Evolutionary conservation across 2,113 vertebrate species (phyloP).

Genomic region (Grammomys dolichurus): DNA sequence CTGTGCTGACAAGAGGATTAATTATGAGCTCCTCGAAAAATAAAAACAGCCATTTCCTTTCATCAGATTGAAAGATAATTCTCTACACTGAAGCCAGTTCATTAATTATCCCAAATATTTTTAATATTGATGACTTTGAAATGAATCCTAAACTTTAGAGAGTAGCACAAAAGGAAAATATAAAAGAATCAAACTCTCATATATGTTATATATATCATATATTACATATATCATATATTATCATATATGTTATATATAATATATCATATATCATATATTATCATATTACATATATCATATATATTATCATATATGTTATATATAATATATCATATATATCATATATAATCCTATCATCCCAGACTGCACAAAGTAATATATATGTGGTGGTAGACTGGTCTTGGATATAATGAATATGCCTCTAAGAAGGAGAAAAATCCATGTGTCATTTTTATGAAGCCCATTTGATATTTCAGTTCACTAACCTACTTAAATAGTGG

Average conservation of each 20-base stretch:
- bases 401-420: constrained; percentile 17
- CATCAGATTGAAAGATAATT: constrained; percentile 10
- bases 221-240: no score
- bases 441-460: constrained; percentile 66
- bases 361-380: constrained; percentile 68
- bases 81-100: neutral
- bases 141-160: constrained; percentile 50
- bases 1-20: neutral
- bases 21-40: constrained; percentile 2
- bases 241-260: no score
- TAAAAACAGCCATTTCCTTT: constrained; percentile 50
- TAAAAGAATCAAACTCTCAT: neutral
- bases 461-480: constrained; percentile 33
- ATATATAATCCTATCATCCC: neutral
- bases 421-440: constrained; percentile 29
- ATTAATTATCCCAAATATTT: constrained; percentile 39
- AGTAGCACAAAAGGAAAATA: neutral
- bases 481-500: constrained; percentile 1
- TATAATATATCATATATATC: no score
- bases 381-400: constrained; percentile 65
- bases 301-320: no score
- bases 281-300: no score
- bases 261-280: no score
- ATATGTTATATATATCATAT: no score
- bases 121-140: constrained; percentile 29